Base-by-base conservation (phyloP, 1,140 invertebrate genomes). In the Charaxes varanes region DNA sequence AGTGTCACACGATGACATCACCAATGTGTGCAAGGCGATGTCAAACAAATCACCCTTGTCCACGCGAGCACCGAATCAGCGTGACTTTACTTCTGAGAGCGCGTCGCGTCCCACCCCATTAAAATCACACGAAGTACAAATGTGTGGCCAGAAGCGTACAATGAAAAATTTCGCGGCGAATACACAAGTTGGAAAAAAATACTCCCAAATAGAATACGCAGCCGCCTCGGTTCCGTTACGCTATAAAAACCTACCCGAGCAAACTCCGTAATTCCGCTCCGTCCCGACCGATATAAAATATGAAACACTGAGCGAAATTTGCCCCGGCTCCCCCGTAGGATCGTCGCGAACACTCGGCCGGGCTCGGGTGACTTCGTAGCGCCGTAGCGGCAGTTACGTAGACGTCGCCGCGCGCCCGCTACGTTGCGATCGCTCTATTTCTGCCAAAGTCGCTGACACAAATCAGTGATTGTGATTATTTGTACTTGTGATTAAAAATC, bases 271-370 rank as follows among this genome's bases (percentile, higher is more conserved):
- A 80, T 77, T 71, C 71, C 69, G 62, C 52, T 59, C 45, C 58
- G 62, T 62, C 65, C 64, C 71, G 56, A 72, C 58, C 67, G 70
- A 72, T 74, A 79, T 82, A 78, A 79, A 81, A 79, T 81, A 81
- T 81, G 77, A 81, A 81, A 77, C 68, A 74, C 62, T 65, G 72
- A 61, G 63, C 65, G 56, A 65, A 78, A 69, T 67, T 70, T 57
- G 48, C 48, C 60, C 53, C 43, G 41, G 57, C 44, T 42, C 51
- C 55, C 52, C 61, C 52, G 53, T 57, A 51, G 53, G 54, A 43
- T 6, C 26, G 24, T 81, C 74, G 74, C 47, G 24, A 37, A 19
- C 26, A 14, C 22, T 65, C 70, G 72, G 33, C 17, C 18, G 24
- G n/a, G 14, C 14, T 70, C 72, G 72, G 55, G 14, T 27, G 46